These are phyloP conservation scores for Nasonia giraulti DNA, from an alignment of 1,140 invertebrate species.

Conservation along the genomic window DNA sequence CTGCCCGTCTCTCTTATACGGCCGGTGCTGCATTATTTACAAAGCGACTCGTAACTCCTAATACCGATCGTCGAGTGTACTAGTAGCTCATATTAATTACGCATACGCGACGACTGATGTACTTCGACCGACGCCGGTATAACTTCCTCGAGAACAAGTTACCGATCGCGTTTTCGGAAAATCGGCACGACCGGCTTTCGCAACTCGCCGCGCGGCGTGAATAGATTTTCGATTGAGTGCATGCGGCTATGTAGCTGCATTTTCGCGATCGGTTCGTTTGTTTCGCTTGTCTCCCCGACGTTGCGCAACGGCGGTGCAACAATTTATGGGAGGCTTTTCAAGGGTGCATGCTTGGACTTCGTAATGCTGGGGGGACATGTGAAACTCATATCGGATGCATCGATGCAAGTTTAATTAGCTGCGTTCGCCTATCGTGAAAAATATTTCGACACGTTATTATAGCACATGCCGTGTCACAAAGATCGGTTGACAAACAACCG, in stretches of 20 bases:
- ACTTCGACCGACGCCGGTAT: background rate
- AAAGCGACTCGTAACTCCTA: background rate
- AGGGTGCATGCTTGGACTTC: too few relatives aligned
- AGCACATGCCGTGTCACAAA: too few relatives aligned
- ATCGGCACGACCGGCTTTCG: background rate
- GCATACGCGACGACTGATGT: background rate
- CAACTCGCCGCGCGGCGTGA: background rate
- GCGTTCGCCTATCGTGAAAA: too few relatives aligned
- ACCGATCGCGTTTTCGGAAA: background rate
- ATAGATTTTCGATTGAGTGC: background rate
- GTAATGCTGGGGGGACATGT: too few relatives aligned
- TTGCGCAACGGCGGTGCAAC: too few relatives aligned
- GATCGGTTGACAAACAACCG: too few relatives aligned
- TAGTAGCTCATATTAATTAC: background rate
- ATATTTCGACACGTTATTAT: too few relatives aligned
- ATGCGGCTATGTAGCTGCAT: background rate
- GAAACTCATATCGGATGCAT: too few relatives aligned
- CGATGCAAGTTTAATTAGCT: too few relatives aligned
- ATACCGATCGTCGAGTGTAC: background rate
- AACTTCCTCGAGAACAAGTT: background rate
- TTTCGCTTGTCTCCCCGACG: background rate
- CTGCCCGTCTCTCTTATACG: background rate
- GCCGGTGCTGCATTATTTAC: background rate
- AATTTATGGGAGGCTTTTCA: too few relatives aligned
- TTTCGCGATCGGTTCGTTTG: background rate